Base-by-base conservation (phyloP, 1,140 invertebrate species). In the Hyles vespertilio region DNA sequence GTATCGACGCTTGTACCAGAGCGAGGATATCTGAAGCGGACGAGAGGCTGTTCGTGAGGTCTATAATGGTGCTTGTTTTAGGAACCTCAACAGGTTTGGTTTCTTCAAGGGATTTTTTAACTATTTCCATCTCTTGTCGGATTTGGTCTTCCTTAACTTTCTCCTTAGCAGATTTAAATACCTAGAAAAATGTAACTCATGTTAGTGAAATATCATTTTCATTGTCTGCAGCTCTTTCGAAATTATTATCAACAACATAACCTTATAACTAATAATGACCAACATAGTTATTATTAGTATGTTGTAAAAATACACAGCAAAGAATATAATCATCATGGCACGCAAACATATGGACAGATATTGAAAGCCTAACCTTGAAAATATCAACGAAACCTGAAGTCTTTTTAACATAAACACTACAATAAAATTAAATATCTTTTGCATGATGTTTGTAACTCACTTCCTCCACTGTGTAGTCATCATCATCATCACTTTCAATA, bases 111-210 rank as follows among this genome's bases (percentile, higher is more conserved):
- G 81, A 87, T 58, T 88, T 87, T 59, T 85, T 85, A 3, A 88
- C 85, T 40, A 87, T 84, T 62, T 88, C 85, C 82, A 88, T 85
- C 66, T 88, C 85, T 67, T 88, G 82, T 3, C 83, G 77, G 22
- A 87, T 85, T 59, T 84, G 78, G 59, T 87, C 69, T 61, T 87
- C 84, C 58, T 87, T 88, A 0, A 88, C 84, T 63, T 86, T 89
- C 56, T 84, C 72, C 3, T 78, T 84, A 5, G 76, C 86, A 0
- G 84, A 84, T 61, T 89, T 66, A 51, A 87, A 84, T 12, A 86
- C 73, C 85, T 88, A 64, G 7, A 62, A 40, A 8, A 65, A 40
- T 55, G 40, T 32, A 33, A 49, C 8, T 33, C 48, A 32, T 9
- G 32, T 52, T 32, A 22, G 10, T 58, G 43, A 36, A 55, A 51